Conservation (phyloP, 1,140 invertebrate species). For the Apis florea region DNA sequence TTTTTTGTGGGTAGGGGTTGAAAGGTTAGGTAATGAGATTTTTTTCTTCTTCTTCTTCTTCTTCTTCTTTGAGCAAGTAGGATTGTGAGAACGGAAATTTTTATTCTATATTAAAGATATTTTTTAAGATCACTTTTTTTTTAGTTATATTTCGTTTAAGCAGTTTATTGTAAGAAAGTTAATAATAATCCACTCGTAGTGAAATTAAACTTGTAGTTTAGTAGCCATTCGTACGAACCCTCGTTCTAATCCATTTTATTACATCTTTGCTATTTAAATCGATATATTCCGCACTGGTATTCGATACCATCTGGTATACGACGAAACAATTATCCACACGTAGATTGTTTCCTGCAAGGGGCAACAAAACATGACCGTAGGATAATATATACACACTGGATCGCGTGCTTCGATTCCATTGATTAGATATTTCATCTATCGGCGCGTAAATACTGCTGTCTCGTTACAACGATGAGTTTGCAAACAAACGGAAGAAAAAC, state of each 20-base stretch:
- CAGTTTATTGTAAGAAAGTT: too few relatives aligned
- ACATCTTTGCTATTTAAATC: neutral
- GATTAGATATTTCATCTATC: slow-evolving; percentile 27
- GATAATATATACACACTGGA: slow-evolving; percentile 10
- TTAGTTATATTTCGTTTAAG: neutral
- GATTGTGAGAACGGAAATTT: too few relatives aligned
- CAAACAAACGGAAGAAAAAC: neutral
- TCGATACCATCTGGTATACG: too few relatives aligned
- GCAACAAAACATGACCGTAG: slow-evolving; percentile 21
- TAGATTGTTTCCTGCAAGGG: neutral
- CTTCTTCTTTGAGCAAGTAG: too few relatives aligned
- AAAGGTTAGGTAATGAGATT: neutral
- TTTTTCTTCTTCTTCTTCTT: too few relatives aligned
- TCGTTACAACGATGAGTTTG: slow-evolving; percentile 56
- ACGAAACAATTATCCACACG: neutral
- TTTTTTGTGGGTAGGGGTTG: neutral
- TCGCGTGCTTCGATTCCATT: slow-evolving; percentile 14
- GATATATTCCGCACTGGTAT: too few relatives aligned
- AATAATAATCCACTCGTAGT: neutral
- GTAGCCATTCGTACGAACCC: too few relatives aligned
- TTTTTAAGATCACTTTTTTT: too few relatives aligned
- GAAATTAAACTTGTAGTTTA: too few relatives aligned
- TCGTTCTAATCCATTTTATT: neutral
- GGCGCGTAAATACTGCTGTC: slow-evolving; percentile 28
- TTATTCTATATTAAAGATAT: too few relatives aligned